Conservation (phyloP, 1,140 invertebrate genomes). For the Papilio xuthus region DNA sequence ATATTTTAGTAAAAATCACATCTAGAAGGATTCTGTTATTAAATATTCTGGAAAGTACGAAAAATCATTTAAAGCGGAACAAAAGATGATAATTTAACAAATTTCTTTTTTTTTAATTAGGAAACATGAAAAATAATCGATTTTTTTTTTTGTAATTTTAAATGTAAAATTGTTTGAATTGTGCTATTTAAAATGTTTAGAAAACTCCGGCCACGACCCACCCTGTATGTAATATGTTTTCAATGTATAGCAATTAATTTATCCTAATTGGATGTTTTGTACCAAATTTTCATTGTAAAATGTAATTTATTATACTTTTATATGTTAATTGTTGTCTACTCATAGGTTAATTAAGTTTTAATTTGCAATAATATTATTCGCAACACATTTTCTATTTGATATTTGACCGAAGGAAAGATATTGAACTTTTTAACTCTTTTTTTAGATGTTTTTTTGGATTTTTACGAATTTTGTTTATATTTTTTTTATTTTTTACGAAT, state of each 20-base stretch:
- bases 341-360: conserved; percentile 45
- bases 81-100: too few species aligned
- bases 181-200: too few species aligned
- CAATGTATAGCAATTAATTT: conserved; percentile 43
- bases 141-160: too few species aligned
- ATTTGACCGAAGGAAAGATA: conserved; percentile 32
- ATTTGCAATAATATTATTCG: conserved; percentile 37
- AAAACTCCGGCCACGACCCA: conserved; percentile 10
- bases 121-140: too few species aligned
- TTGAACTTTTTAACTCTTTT: not conserved
- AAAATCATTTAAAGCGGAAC: too few species aligned
- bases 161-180: too few species aligned
- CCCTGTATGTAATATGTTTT: conserved; percentile 11
- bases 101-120: too few species aligned
- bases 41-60: too few species aligned
- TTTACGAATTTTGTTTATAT: conserved; percentile 14
- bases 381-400: conserved; percentile 32
- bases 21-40: too few species aligned
- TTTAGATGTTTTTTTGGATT: not conserved
- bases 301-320: conserved; percentile 44
- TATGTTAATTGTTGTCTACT: conserved; percentile 48
- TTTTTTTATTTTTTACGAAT: conserved; percentile 29
- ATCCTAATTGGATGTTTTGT: conserved; percentile 68
- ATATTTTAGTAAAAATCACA: too few species aligned
- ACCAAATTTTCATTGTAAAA: conserved; percentile 62